Conservation (phyloP, 2,113 vertebrate species). For the Corydoras sp. region DNA sequence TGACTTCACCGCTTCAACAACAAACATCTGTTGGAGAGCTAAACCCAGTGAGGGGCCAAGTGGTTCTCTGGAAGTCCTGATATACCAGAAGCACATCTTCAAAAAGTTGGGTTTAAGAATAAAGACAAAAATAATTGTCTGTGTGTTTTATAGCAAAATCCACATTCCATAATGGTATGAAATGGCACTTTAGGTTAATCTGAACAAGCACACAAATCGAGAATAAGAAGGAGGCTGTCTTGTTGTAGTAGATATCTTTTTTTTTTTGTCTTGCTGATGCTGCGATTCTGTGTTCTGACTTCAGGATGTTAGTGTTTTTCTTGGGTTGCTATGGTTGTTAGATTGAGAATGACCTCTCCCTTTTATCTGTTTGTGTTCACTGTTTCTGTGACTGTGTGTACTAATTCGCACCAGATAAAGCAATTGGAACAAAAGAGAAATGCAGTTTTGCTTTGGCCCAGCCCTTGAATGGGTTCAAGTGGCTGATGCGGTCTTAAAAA, state of each 20-base stretch:
- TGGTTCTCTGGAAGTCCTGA: background rate
- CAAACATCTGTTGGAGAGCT: conserved; percentile 39
- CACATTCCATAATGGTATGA: conserved; percentile 4
- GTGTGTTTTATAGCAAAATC: conserved; percentile 18
- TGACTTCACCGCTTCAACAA: conserved; percentile 43
- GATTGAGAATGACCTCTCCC: background rate
- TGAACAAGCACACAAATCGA: too few species aligned
- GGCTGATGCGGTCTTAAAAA: background rate
- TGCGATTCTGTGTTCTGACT: background rate
- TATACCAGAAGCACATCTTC: conserved; percentile 14
- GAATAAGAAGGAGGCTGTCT: too few species aligned
- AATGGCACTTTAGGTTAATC: too few species aligned
- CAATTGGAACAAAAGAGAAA: conserved; percentile 1
- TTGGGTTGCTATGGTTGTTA: background rate
- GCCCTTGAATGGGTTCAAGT: conserved; percentile 6
- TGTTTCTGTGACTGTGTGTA: background rate
- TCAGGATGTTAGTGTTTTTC: too few species aligned
- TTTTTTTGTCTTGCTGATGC: background rate
- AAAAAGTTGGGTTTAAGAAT: conserved; percentile 26
- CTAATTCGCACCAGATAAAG: conserved; percentile 8
- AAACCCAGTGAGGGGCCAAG: conserved; percentile 19
- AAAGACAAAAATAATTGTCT: conserved; percentile 18
- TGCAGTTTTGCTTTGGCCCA: background rate
- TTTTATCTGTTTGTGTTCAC: background rate
- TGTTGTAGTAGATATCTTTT: too few species aligned